Percentiles rank a stretch among this genome's conserved stretches.
These are phyloP conservation scores for Listrodromus nycthemerus DNA, from an alignment of 2,888 invertebrate species.

Conservation along the genomic window DNA sequence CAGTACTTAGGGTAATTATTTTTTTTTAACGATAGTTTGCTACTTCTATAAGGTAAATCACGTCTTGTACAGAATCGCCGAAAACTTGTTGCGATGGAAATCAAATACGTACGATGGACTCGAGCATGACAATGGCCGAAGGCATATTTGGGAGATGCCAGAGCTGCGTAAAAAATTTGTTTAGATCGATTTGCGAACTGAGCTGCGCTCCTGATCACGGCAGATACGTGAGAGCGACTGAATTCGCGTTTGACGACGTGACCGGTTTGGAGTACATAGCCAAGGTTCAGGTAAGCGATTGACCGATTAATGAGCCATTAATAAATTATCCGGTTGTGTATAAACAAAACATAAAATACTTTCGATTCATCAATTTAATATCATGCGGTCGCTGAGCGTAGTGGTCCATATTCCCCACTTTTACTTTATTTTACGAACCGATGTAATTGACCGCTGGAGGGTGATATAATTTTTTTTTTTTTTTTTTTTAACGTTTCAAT, in stretches of 20 bases:
- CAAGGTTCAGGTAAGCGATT: slow-evolving; percentile 68
- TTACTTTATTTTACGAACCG: neutral
- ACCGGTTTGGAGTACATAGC: slow-evolving; percentile 64
- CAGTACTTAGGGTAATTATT: too few species aligned
- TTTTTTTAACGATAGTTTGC: too few species aligned
- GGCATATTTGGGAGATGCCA: slow-evolving; percentile 92
- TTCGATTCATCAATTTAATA: neutral
- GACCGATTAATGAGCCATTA: neutral
- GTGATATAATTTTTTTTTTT: neutral
- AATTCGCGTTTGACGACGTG: neutral
- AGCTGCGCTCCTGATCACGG: slow-evolving; percentile 92
- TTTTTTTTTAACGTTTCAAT: neutral
- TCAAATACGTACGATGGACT: slow-evolving; percentile 86
- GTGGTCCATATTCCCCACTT: neutral
- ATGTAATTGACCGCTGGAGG: neutral
- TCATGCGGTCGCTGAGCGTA: neutral
- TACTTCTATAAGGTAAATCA: neutral
- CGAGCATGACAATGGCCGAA: slow-evolving; percentile 87
- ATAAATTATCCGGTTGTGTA: neutral
- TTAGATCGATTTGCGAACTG: slow-evolving; percentile 91
- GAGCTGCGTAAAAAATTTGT: slow-evolving; percentile 92
- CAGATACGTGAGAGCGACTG: slow-evolving; percentile 85
- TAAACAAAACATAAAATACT: too few species aligned
- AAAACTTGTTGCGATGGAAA: slow-evolving; percentile 87
- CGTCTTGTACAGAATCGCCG: slow-evolving; percentile 80